Conservation (phyloP, 2,888 invertebrate genomes). For the Eupithecia dodoneata region DNA sequence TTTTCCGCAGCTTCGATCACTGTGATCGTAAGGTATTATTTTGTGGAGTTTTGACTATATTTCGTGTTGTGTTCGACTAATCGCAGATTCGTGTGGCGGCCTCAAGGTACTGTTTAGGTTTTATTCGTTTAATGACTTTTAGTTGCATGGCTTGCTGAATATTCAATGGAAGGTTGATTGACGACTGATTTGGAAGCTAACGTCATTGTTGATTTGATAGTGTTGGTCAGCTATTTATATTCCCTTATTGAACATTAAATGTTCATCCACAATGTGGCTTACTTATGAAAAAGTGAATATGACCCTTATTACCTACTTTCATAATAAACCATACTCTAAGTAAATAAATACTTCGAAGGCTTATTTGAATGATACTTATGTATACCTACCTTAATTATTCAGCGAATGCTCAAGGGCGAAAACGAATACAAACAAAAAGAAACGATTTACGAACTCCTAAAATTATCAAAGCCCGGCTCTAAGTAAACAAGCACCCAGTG, state of each 20-base stretch:
- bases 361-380: background rate
- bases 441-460: background rate
- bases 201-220: background rate
- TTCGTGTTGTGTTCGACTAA: conserved; percentile 52
- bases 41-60: conserved; percentile 55
- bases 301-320: background rate
- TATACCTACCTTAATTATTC: background rate
- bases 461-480: background rate
- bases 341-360: background rate
- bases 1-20: conserved; percentile 46
- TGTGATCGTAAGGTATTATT: conserved; percentile 54
- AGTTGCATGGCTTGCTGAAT: conserved; percentile 32
- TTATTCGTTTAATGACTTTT: conserved; percentile 35
- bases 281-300: background rate
- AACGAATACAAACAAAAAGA: background rate
- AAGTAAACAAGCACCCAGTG: conserved; percentile 16
- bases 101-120: conserved; percentile 52
- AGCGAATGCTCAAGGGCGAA: background rate
- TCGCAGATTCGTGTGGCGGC: conserved; percentile 51
- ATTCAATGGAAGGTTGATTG: conserved; percentile 32
- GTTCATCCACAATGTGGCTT: background rate
- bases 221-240: background rate
- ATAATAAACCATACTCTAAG: background rate
- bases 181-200: conserved; percentile 15
- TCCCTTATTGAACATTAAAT: background rate